Conservation (phyloP, 2,797 vertebrate genomes). For the Hippopotamyrus pictus region DNA sequence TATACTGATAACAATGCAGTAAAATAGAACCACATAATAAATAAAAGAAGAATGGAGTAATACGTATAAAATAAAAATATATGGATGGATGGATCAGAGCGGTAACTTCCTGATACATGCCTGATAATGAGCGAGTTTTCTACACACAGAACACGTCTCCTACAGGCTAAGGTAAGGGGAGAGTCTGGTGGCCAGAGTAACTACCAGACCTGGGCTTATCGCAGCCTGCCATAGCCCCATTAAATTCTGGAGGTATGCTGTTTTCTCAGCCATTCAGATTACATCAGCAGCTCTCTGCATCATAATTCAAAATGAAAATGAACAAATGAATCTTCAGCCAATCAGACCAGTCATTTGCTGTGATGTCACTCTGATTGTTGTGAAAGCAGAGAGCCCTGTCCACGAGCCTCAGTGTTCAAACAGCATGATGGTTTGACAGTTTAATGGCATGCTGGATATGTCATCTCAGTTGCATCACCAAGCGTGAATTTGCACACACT, state of each 20-base stretch:
- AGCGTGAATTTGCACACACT: not conserved
- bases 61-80: not conserved
- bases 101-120: not conserved
- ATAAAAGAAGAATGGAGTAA: not conserved
- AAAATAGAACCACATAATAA: not conserved
- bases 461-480: conserved; percentile 6
- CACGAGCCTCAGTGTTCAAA: not conserved
- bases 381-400: not conserved
- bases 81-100: not conserved
- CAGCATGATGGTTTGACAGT: not conserved
- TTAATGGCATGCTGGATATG: not conserved
- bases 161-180: not conserved
- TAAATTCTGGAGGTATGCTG: not conserved
- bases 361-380: not conserved
- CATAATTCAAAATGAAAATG: not conserved
- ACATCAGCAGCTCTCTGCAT: not conserved
- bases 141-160: not conserved
- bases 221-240: not conserved
- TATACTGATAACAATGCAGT: not conserved
- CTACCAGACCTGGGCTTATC: not conserved
- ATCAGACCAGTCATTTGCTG: not conserved
- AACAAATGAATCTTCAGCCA: not conserved
- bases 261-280: not conserved
- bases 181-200: not conserved
- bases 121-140: not conserved